Percentiles rank a stretch among this genome's conserved stretches.
These are phyloP conservation scores for Cryptocephalus moraei DNA, from an alignment of 2,888 invertebrate species.

Conservation along the genomic window DNA sequence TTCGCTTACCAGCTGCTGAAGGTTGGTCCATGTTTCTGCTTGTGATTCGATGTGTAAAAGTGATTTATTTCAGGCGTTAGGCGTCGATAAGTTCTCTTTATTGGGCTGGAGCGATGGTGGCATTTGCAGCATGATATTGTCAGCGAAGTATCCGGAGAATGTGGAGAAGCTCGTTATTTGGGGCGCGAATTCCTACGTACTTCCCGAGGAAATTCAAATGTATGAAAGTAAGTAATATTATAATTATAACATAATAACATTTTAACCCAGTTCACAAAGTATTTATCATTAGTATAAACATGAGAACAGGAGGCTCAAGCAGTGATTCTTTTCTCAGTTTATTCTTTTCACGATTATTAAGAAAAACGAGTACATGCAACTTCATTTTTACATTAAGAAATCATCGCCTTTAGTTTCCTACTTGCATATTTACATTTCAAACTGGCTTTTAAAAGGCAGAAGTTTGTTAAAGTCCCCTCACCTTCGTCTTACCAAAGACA, in stretches of 20 bases:
- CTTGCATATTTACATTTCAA: too few relatives aligned
- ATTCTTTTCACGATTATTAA: too few relatives aligned
- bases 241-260: not conserved
- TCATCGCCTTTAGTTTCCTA: too few relatives aligned
- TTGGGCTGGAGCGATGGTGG: constrained; percentile 91
- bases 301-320: too few relatives aligned
- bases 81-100: constrained; percentile 59
- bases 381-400: too few relatives aligned
- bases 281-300: too few relatives aligned
- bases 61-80: constrained; percentile 42
- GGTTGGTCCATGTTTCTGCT: constrained; percentile 30
- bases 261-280: not conserved
- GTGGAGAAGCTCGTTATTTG: constrained; percentile 66
- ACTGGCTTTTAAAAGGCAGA: too few relatives aligned
- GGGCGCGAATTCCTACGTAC: constrained; percentile 68
- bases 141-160: constrained; percentile 55
- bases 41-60: not conserved
- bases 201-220: constrained; percentile 53
- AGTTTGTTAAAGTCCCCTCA: too few relatives aligned
- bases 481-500: too few relatives aligned
- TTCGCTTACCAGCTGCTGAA: constrained; percentile 62
- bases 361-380: too few relatives aligned
- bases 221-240: constrained; percentile 48
- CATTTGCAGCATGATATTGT: constrained; percentile 64
- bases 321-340: too few relatives aligned